Evolutionary conservation across 2,113 vertebrate genomes (phyloP), one percentile per base, ranked within the genome.

Genomic region (Peromyscus leucopus): DNA sequence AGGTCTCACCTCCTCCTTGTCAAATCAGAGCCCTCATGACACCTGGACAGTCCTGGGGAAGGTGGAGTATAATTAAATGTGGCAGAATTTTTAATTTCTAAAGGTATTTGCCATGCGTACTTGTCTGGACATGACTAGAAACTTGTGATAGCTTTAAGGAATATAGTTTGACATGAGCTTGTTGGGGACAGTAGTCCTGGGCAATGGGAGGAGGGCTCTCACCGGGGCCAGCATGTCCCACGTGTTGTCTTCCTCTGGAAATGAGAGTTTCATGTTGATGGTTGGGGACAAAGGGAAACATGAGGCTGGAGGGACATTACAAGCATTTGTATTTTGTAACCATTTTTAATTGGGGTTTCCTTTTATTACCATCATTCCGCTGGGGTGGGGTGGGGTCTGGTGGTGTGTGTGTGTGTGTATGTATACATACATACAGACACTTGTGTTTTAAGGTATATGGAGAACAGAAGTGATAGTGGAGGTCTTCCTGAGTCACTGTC

Each of bases 61-160:
- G 46, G 8, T 7, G 3, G 46, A 79, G 7, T 51, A 33, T 17
- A n/a, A 11, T 57, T 82, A 82, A 82, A n/a, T 82, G 21, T 59
- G 79, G 79, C 31, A 71, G 39, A 72, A 89, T 36, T 69, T 96
- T 84, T 93, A 83, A 26, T 84, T 91, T 74, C 55, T 74, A 39
- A 78, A 84, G 88, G 78, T 7, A 57, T 71, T 79, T 88, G 12
- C 78, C n/a, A 31, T 26, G 1, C 26, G 2, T 89, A 33, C 9
- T 6, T 59, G 1, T 55, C 9, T 89, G 57, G 63, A 39, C 28
- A 33, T 59, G 22, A 80, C 57, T 89, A 33, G 31, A 63, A 89
- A 48, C 92, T 28, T 42, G 17, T 22, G 83, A 48, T 33, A 46
- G 42, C 61, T 67, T 69, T 69, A 13, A 63, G 57, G 17, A 76